These are phyloP conservation scores for Dyspetes luteomarginatus DNA, from an alignment of 2,888 invertebrate genomes.

Conservation along the genomic window DNA sequence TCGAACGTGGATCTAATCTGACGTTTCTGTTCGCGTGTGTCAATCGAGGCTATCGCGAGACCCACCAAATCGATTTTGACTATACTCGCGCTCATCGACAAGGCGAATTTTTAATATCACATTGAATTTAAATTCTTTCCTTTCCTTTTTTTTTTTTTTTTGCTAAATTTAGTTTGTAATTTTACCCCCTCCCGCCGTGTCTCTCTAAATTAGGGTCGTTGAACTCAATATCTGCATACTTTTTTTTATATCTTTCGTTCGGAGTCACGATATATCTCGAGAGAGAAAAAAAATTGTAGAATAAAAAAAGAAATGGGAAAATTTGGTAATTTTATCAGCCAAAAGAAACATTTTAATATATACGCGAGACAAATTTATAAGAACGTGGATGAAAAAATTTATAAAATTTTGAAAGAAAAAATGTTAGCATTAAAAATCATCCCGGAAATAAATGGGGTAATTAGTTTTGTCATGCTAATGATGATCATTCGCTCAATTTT, in stretches of 20 bases:
- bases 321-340: too few relatives aligned
- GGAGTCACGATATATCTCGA: too few relatives aligned
- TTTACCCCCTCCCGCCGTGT: too few relatives aligned
- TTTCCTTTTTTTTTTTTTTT: background rate
- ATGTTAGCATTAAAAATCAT: background rate
- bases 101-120: constrained; percentile 13
- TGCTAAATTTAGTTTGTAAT: constrained; percentile 15
- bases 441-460: constrained; percentile 29
- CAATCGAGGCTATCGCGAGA: constrained; percentile 58
- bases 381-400: too few relatives aligned
- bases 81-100: background rate
- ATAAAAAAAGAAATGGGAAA: too few relatives aligned
- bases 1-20: constrained; percentile 68
- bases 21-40: constrained; percentile 63
- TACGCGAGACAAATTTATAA: too few relatives aligned
- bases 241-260: too few relatives aligned
- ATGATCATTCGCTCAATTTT: constrained; percentile 4
- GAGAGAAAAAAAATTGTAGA: too few relatives aligned
- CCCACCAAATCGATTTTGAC: constrained; percentile 15
- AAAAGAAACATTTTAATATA: too few relatives aligned
- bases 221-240: too few relatives aligned
- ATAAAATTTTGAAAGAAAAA: too few relatives aligned
- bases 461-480: constrained; percentile 29
- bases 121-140: background rate
- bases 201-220: too few relatives aligned